Base-by-base conservation (phyloP, 2,113 vertebrate species). In the Podiceps cristatus region DNA sequence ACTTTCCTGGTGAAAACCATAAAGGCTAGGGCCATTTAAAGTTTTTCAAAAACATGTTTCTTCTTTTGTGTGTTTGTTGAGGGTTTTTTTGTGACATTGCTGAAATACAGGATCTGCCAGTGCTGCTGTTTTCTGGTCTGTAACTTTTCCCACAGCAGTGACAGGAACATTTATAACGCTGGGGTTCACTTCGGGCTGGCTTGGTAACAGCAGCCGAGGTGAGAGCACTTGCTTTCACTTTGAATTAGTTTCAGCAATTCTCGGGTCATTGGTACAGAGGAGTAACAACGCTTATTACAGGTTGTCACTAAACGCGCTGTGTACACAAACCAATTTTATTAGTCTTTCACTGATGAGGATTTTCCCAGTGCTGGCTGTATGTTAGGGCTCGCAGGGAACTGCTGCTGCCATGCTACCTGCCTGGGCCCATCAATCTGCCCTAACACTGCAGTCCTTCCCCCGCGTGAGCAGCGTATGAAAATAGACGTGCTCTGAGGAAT, bases 121-220 rank as follows among this genome's bases (percentile, higher is more conserved):
- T 47, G 49, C 49, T 90, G 58, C 44, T 76, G 22, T 52, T 75
- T 93, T 52, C 81, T 75, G 56, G 35, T 22, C 33, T 25, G 40
- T 88, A 76, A 52, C 58, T 95, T 82, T 40, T 62, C 69, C 50
- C 35, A 13, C 23, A 15, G 28, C 2, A 5, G 44, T 75, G 92
- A 82, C 66, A 82, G 66, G 42, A 60, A 18, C 74, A 66, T 96
- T 76, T 79, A 15, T 72, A 79, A 69, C 1, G 13, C 59, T 23
- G 60, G 49, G 6, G 14, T 24, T 93, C 4, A 5, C 73, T 68
- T 35, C 0, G 0, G 68, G 62, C 19, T 0, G 1, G 23, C 58
- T 67, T 59, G 49, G 64, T 68, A 73, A 19, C 81, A 64, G 59
- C 66, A 29, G 74, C 49, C 0, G 1, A 69, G 52, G 33, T 24